Evolutionary conservation across 92 coral and sea anemone genomes (phyloP).

Genomic region (Epizoanthus illoricatus): DNA sequence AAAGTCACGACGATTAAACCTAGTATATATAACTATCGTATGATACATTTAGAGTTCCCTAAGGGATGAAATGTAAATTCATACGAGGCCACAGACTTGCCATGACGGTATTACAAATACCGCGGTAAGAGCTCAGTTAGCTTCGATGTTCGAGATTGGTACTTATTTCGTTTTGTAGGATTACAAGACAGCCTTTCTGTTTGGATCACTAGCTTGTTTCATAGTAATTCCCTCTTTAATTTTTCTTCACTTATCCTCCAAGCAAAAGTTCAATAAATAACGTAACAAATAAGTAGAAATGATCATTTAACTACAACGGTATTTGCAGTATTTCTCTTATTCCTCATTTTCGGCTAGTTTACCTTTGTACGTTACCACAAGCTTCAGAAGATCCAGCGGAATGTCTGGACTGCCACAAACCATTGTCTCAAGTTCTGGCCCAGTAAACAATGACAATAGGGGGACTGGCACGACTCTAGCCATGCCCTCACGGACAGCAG

Average conservation of each 20-base stretch:
- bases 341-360: not conserved
- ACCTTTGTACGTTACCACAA: conserved; percentile 95
- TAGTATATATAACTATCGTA: no score
- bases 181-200: no score
- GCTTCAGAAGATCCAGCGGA: conserved; percentile 90
- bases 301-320: no score
- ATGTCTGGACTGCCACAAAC: conserved; percentile 99
- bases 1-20: no score
- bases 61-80: not conserved
- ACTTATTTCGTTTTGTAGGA: no score
- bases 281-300: no score
- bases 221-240: no score
- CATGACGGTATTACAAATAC: no score
- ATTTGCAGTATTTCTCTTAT: not conserved
- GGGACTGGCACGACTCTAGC: conserved; percentile 97
- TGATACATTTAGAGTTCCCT: no score
- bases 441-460: conserved; percentile 89
- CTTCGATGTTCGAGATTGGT: not conserved
- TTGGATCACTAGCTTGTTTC: no score
- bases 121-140: not conserved
- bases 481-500: conserved; percentile 99
- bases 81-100: not conserved
- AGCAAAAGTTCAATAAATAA: no score
- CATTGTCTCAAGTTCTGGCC: conserved; percentile 97
- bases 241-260: no score